Base-by-base conservation (phyloP, 2,888 invertebrate genomes). In the Diaphora mendica region DNA sequence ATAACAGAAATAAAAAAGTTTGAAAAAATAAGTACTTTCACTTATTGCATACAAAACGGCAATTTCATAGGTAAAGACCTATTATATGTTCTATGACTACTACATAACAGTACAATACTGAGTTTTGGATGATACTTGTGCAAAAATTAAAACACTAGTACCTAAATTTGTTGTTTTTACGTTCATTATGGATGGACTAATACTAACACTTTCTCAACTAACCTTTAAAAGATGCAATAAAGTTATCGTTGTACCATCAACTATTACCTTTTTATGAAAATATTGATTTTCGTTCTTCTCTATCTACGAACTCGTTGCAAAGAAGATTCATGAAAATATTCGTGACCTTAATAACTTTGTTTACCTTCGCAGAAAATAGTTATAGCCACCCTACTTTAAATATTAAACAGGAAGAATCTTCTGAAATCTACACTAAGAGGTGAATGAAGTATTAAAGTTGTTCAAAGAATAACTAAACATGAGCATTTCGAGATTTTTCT, bases 121-220 rank as follows among this genome's bases (percentile, higher is more conserved):
- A 39, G 39, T 39, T 26, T 5, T 77, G 73, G 68, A 67, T 75
- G 70, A 67, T 76, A 59, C 74, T 82, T 74, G 76, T 73, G 70
- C 66, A 76, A 72, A 72, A 64, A 73, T 74, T 65, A 77, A 79
- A 75, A 66, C 0, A 0, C n/a, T 66, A 17, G n/a, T 13, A 75
- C 48, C 72, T 69, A 75, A 82, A 73, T 39, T 33, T 33, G 33
- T 26, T 78, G 77, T 82, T 77, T 76, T 78, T 59, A 69, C 76
- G 69, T 75, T 76, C 75, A 65, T 75, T 73, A 83, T 76, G 75
- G 64, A 67, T 72, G 77, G 81, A 83, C 85, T 88, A 88, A 88
- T 87, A 91, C 88, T 88, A 89, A 74, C 78, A 84, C 76, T 86
- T 81, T 85, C 81, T 86, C 87, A 86, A 89, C 89, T 88, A 88